Conservation (phyloP, 2,113 vertebrate species). For the Cervus canadensis region DNA sequence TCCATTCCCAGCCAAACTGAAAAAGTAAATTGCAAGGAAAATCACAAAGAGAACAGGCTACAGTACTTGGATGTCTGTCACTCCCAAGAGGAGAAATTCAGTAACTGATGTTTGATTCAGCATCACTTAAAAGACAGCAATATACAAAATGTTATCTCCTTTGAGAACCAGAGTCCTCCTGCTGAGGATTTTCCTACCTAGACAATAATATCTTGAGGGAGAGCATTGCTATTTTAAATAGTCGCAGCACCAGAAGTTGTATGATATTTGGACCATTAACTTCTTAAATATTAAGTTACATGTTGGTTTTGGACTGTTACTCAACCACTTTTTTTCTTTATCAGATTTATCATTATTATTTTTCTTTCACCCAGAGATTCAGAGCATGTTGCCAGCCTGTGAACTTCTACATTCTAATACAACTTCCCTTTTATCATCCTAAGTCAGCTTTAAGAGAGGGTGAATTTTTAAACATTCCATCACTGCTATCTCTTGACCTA, state of each 20-base stretch:
- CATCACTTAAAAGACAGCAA: constrained; percentile 17
- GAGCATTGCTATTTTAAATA: background rate
- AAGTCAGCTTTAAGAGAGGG: background rate
- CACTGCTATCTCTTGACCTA: background rate
- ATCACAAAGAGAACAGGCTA: background rate
- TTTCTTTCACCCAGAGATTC: background rate
- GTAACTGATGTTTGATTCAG: constrained; percentile 33
- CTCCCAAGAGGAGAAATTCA: constrained; percentile 56
- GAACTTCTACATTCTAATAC: background rate
- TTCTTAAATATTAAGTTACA: background rate
- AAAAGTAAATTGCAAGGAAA: constrained; percentile 33
- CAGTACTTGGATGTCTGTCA: constrained; percentile 15
- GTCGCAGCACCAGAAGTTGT: background rate
- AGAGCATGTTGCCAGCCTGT: too few relatives aligned
- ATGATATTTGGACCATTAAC: background rate
- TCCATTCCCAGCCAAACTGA: constrained; percentile 28
- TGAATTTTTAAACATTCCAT: background rate
- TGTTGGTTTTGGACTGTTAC: background rate
- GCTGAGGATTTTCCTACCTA: background rate
- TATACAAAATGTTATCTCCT: background rate
- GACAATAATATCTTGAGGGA: background rate
- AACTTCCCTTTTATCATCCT: background rate
- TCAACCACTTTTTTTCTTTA: background rate
- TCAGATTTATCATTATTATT: background rate
- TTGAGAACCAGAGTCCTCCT: background rate